Evolutionary conservation across 2,888 invertebrate species (phyloP).

Genomic region (Noctua fimbriata): DNA sequence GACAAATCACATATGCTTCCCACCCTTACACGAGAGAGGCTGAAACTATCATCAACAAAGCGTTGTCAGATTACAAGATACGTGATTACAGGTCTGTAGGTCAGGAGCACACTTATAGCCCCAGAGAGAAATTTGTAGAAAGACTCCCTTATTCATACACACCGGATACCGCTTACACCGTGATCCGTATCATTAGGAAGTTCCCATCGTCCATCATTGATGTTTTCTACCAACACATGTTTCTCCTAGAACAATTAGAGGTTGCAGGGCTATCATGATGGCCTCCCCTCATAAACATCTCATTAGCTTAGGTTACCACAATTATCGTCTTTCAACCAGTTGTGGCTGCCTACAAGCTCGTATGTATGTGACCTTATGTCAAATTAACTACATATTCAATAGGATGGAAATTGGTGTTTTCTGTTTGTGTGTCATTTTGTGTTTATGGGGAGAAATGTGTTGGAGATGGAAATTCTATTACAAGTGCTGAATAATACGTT

Average conservation of each 20-base stretch:
- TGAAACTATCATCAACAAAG: conserved; percentile 39
- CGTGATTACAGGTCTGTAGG: conserved; percentile 33
- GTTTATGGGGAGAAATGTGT: conserved; percentile 42
- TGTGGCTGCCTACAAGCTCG: conserved; percentile 21
- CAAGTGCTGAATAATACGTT: background rate
- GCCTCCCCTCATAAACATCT: conserved; percentile 58
- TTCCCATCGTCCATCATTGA: conserved; percentile 55
- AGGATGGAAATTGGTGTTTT: conserved; percentile 41
- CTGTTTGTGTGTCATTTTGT: conserved; percentile 49
- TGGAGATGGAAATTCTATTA: conserved; percentile 6
- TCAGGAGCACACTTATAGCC: conserved; percentile 14
- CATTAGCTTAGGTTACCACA: conserved; percentile 56
- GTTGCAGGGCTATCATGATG: conserved; percentile 58
- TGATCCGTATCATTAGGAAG: conserved; percentile 54
- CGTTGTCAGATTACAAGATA: conserved; percentile 61
- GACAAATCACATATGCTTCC: conserved; percentile 26
- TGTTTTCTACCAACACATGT: conserved; percentile 54
- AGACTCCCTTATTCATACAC: conserved; percentile 31
- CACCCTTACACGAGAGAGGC: conserved; percentile 46
- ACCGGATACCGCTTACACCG: conserved; percentile 35
- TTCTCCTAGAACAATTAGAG: conserved; percentile 54
- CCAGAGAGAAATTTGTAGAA: conserved; percentile 44
- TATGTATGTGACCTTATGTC: conserved; percentile 60
- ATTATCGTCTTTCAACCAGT: conserved; percentile 66
- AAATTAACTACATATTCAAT: conserved; percentile 58